These are phyloP conservation scores for Hybognathus amarus DNA, from an alignment of 2,797 vertebrate genomes.

Conservation along the genomic window DNA sequence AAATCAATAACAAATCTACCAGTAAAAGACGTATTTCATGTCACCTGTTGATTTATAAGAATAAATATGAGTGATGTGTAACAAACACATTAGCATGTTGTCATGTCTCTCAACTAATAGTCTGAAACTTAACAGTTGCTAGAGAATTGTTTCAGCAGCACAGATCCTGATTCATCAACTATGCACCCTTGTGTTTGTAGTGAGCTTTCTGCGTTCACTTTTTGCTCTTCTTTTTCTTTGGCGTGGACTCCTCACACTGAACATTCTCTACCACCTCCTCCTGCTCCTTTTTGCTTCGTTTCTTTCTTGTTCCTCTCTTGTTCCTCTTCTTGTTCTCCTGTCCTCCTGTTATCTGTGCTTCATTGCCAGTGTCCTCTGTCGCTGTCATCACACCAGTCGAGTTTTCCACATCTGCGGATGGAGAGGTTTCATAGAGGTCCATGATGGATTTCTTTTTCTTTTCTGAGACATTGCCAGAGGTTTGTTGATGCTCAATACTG, in stretches of 20 bases:
- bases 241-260: constrained; percentile 5
- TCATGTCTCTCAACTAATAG: background rate
- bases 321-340: background rate
- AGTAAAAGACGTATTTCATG: background rate
- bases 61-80: constrained; percentile 13
- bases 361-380: constrained; percentile 26
- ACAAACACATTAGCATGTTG: background rate
- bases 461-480: constrained; percentile 28
- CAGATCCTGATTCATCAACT: background rate
- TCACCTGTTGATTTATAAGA: background rate
- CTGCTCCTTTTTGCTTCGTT: constrained; percentile 18
- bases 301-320: constrained; percentile 56
- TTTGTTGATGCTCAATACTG: constrained; percentile 16
- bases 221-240: constrained; percentile 62
- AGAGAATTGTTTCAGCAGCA: background rate
- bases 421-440: background rate
- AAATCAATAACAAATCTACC: background rate
- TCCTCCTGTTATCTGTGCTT: constrained; percentile 21
- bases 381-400: background rate
- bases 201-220: background rate
- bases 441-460: constrained; percentile 64
- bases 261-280: constrained; percentile 39
- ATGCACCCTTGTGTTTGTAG: background rate
- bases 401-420: background rate
- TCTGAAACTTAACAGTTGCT: background rate